phyloP scores from a whole-genome alignment of 2,888 invertebrate species.

The Spisula solida region DNA sequence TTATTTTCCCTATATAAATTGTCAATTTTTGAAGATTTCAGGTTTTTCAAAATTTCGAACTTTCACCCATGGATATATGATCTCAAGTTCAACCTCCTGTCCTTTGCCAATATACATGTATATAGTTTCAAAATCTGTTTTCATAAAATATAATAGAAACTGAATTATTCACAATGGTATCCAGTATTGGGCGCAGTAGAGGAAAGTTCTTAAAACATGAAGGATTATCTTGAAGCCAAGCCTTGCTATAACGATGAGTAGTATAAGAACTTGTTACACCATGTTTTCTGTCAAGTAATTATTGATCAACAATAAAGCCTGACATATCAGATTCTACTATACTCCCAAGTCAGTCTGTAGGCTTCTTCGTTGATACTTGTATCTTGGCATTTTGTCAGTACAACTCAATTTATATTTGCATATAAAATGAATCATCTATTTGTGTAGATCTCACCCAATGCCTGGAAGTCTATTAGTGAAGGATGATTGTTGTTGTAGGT shows the following conservation, averaged over 20 bases:
- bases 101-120: neutral
- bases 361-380: neutral
- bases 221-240: too few species aligned
- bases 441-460: neutral
- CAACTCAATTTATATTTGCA: slow-evolving; percentile 16
- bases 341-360: neutral
- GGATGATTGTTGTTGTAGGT: neutral
- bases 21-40: too few species aligned
- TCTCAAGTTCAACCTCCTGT: too few species aligned
- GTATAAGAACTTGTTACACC: too few species aligned
- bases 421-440: slow-evolving; percentile 8
- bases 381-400: slow-evolving; percentile 8
- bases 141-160: neutral
- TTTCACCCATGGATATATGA: too few species aligned
- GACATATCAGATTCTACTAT: neutral
- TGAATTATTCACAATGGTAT: neutral
- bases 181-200: too few species aligned
- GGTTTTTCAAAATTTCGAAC: too few species aligned
- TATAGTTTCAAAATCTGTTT: neutral
- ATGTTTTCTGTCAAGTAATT: neutral
- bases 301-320: neutral
- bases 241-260: too few species aligned
- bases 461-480: neutral
- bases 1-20: too few species aligned
- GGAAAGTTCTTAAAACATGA: too few species aligned